A percentile compares a stretch with the other conserved stretches of the same genome.
phyloP scores from a whole-genome alignment of 2,888 invertebrate genomes.

The Microctonus aethiopoides region DNA sequence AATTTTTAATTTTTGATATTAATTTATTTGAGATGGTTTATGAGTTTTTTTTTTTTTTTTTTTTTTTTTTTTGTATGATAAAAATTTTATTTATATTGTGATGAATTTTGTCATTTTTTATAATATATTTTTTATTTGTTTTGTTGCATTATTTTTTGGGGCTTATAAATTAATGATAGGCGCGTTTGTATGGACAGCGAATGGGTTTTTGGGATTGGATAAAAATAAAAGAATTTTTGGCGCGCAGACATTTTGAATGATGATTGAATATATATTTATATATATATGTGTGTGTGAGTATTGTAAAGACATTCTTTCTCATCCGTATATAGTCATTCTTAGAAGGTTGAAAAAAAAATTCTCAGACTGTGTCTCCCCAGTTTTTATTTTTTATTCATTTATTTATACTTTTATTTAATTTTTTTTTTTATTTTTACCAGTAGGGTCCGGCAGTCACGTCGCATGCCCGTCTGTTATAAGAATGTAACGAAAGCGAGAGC shows the following conservation, averaged over 20 bases:
- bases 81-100: no score
- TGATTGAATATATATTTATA: not conserved
- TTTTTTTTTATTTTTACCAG: not conserved
- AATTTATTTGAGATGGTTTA: no score
- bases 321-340: not conserved
- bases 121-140: no score
- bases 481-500: slow-evolving; percentile 31
- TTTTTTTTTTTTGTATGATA: no score
- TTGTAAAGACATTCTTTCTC: not conserved
- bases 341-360: not conserved
- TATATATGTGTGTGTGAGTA: not conserved
- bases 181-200: not conserved
- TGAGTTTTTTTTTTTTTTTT: no score
- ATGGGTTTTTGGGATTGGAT: not conserved
- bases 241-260: not conserved
- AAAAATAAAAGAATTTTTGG: no score
- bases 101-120: no score
- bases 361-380: not conserved
- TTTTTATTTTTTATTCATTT: not conserved
- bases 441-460: not conserved
- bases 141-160: not conserved
- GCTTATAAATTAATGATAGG: not conserved
- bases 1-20: no score
- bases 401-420: not conserved
- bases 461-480: not conserved